These are phyloP conservation scores for Geodia barretti DNA, from an alignment of 37 sponge, comb jelly and placozoan species.

Conservation along the genomic window DNA sequence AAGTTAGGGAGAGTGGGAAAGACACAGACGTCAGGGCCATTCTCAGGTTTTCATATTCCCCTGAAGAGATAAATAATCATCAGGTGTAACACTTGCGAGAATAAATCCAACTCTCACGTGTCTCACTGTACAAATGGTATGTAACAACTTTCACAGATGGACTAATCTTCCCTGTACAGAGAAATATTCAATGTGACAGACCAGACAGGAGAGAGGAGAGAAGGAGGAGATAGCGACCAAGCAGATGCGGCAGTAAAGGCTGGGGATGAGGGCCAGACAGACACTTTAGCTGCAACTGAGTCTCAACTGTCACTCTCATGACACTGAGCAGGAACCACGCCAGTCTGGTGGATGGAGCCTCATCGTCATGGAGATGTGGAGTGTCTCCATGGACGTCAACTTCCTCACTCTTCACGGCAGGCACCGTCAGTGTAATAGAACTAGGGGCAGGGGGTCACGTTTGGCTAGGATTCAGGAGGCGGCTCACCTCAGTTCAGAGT, in stretches of 20 bases:
- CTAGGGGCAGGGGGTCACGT: no score
- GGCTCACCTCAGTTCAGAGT: no score
- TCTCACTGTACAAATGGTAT: no score
- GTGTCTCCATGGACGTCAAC: not conserved
- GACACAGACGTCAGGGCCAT: constrained; percentile 2
- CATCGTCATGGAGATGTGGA: not conserved
- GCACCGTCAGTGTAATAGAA: not conserved
- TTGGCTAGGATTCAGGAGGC: no score
- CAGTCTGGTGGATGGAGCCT: not conserved
- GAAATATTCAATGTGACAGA: no score
- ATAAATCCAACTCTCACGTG: not conserved
- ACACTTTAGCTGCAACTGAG: not conserved
- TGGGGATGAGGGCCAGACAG: not conserved
- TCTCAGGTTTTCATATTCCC: not conserved
- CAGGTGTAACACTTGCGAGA: not conserved
- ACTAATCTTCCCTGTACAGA: no score
- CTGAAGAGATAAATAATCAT: not conserved
- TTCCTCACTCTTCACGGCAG: not conserved
- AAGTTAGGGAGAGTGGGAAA: constrained; percentile 1
- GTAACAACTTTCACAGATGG: no score
- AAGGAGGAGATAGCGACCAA: not conserved
- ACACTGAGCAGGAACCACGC: no score
- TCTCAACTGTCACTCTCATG: not conserved
- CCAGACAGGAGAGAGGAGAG: not conserved
- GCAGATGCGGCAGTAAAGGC: not conserved